Base-by-base conservation (phyloP, 2,888 invertebrate genomes). In the Aphidius colemani region DNA sequence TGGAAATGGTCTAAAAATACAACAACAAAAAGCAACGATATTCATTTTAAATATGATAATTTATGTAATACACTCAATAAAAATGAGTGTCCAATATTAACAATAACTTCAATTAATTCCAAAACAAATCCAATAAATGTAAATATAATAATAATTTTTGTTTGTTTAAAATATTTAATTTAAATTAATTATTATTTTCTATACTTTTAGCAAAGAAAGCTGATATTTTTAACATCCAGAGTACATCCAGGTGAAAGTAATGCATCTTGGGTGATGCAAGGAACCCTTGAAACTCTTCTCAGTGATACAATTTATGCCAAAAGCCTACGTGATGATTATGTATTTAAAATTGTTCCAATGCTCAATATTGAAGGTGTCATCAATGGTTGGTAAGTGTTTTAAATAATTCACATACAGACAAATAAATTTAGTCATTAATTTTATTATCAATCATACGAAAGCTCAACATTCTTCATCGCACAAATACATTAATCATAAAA, bases 171-270 rank as follows among this genome's bases (percentile, higher is more conserved):
- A 10, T 10, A n/a, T 8, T 7, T 30, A 30, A 58, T 57, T 43
- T 11, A 60, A 2, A 60, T 44, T 30, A 55, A 59, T 43, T 53
- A 61, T 59, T 45, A 43, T 40, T 48, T 39, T 30, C 44, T n/a
- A 43, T 50, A 53, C 46, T 62, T 78, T 6, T 74, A 89, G 89
- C 86, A 87, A 55, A 86, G 90, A 48, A 88, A 89, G 69, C 84
- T 90, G 70, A 83, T 94, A 69, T 90, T 94, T 76, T 84, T 95
- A 58, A 89, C 91, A 7, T 88, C 90, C 0, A 86, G 94, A 69
- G 94, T 95, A 7, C 95, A 95, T 84, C 94, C 95, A 1, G 93
- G 94, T 1, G 95, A 95, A 83, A 91, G 91, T 78, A 95, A 94
- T 82, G 87, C 94, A 7, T 93, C 93, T 0, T 95, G 93, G 93